Conservation (phyloP, 1,140 invertebrate species). For the Macrotrachela quadricornifera region DNA sequence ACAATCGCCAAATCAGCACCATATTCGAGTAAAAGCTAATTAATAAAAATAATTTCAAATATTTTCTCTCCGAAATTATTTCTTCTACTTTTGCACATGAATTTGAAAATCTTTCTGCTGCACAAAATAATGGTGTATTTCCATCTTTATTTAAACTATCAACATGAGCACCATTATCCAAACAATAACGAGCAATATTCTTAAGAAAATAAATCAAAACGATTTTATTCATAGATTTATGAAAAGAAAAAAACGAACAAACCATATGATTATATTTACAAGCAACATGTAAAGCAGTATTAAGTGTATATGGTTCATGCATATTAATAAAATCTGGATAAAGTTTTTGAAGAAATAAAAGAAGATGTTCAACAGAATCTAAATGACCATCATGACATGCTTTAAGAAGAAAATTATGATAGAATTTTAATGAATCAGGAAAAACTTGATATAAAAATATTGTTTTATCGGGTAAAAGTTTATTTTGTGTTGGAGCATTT, state of each 20-base stretch:
- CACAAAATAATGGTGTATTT: conserved; percentile 19
- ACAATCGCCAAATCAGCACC: conserved; percentile 23
- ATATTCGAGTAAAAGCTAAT: conserved; percentile 25
- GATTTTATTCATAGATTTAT: background rate
- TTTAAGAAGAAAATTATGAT: conserved; percentile 19
- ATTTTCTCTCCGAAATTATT: background rate
- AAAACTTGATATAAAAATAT: conserved; percentile 27
- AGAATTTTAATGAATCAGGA: conserved; percentile 18
- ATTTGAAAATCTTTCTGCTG: conserved; percentile 21
- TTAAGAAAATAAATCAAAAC: conserved; percentile 3
- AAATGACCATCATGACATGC: conserved; percentile 20
- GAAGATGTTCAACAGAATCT: conserved; percentile 21
- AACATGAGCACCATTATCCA: conserved; percentile 24
- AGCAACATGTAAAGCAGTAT: conserved; percentile 24
- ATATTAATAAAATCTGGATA: conserved; percentile 20
- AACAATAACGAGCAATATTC: conserved; percentile 17
- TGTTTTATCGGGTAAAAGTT: conserved; percentile 18
- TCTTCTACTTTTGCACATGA: conserved; percentile 19
- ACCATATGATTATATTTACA: conserved; percentile 22
- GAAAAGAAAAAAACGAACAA: conserved; percentile 9
- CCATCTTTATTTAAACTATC: conserved; percentile 19
- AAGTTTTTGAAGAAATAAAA: conserved; percentile 20
- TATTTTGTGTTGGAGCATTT: conserved; percentile 22
- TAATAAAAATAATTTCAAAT: conserved; percentile 7
- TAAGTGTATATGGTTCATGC: conserved; percentile 19